Evolutionary conservation across 2,797 vertebrate species (phyloP).

Genomic region (Fundulus diaphanus): DNA sequence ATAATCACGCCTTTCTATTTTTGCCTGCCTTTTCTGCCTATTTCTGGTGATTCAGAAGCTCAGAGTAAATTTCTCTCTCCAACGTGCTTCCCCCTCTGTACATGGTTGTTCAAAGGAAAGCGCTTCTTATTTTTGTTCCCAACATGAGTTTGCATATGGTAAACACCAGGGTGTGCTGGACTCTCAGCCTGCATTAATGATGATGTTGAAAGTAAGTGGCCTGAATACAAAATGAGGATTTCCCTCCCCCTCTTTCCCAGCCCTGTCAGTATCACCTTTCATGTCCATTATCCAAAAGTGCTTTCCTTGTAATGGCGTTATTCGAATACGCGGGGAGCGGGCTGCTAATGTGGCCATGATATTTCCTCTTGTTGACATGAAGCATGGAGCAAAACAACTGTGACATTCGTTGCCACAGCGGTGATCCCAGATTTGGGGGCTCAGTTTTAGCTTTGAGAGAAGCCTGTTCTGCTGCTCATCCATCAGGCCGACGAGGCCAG

Average conservation of each 20-base stretch:
- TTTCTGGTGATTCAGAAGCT: constrained; percentile 45
- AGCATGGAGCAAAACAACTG: constrained; percentile 42
- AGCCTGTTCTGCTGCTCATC: constrained; percentile 51
- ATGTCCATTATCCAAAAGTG: constrained; percentile 27
- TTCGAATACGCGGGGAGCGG: constrained; percentile 35
- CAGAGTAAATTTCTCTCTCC: constrained; percentile 66
- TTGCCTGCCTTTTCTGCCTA: constrained; percentile 43
- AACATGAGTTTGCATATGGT: constrained; percentile 19
- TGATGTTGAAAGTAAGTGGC: constrained; percentile 13
- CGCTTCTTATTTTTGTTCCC: constrained; percentile 47
- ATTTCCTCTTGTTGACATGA: constrained; percentile 60
- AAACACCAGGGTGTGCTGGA: constrained; percentile 11
- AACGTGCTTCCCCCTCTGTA: constrained; percentile 50
- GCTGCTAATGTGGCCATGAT: constrained; percentile 55
- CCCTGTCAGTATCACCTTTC: not conserved
- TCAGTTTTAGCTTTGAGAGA: constrained; percentile 56
- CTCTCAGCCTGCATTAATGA: constrained; percentile 18
- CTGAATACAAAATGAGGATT: constrained; percentile 8
- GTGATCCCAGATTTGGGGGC: constrained; percentile 53
- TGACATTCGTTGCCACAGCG: constrained; percentile 65
- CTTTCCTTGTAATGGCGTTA: constrained; percentile 27
- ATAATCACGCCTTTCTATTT: constrained; percentile 51
- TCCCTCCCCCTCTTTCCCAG: not conserved
- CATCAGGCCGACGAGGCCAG: constrained; percentile 54
- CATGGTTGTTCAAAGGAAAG: constrained; percentile 77